These are phyloP conservation scores for Platycheirus rosarum DNA, from an alignment of 2,888 invertebrate species.

Conservation along the genomic window DNA sequence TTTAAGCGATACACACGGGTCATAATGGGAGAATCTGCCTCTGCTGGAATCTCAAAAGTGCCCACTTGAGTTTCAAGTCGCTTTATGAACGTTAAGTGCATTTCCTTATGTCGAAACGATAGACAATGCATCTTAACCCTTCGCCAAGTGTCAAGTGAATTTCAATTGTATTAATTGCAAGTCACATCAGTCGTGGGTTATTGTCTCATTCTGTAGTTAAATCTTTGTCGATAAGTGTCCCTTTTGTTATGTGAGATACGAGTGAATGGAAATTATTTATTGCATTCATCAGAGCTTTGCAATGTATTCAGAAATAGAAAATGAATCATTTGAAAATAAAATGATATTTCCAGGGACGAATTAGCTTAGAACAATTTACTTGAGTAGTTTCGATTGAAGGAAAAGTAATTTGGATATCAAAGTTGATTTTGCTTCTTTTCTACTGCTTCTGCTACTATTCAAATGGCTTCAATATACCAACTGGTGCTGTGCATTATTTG, in stretches of 20 bases:
- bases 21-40: too few relatives aligned
- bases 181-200: conserved; percentile 13
- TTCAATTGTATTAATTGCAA: conserved; percentile 44
- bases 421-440: too few relatives aligned
- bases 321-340: background rate
- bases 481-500: too few relatives aligned
- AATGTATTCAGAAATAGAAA: background rate
- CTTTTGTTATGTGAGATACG: background rate
- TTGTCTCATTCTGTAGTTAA: background rate
- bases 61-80: conserved; percentile 4
- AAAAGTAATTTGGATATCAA: too few relatives aligned
- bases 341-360: too few relatives aligned
- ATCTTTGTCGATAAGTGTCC: background rate
- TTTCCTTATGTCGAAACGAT: background rate
- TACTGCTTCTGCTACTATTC: too few relatives aligned
- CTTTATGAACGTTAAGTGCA: conserved; percentile 29
- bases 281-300: background rate
- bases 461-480: too few relatives aligned
- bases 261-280: background rate
- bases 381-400: too few relatives aligned
- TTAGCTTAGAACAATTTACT: too few relatives aligned
- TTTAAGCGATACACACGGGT: conserved; percentile 11
- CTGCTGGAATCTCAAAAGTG: conserved; percentile 6
- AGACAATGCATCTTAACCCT: conserved; percentile 15
- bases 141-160: conserved; percentile 49